These are phyloP conservation scores for Ifrita kowaldi DNA, from an alignment of 2,113 vertebrate genomes.

Conservation along the genomic window DNA sequence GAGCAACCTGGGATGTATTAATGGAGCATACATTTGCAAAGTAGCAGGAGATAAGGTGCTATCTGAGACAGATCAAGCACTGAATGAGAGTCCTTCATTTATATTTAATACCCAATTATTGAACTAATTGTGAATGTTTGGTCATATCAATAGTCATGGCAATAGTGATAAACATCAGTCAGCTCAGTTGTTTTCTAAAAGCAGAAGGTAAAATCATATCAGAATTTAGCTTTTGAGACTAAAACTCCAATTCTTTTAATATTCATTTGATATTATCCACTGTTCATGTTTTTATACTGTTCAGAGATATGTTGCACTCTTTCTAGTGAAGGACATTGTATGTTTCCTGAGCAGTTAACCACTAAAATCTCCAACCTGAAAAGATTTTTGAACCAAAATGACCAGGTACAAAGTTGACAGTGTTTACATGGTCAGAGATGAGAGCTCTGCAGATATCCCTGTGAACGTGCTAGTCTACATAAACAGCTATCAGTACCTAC, in stretches of 20 bases:
- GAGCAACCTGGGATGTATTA: background rate
- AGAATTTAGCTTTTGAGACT: background rate
- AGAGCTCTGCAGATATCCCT: background rate
- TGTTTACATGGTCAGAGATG: background rate
- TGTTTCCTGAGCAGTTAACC: accelerated
- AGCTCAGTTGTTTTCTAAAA: background rate
- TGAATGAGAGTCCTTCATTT: background rate
- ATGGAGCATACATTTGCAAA: background rate
- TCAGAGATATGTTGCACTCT: background rate
- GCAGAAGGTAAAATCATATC: background rate
- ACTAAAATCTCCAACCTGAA: background rate
- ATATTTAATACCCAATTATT: background rate
- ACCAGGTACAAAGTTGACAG: background rate
- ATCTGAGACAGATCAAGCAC: background rate
- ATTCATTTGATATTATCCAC: background rate
- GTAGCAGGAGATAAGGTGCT: background rate
- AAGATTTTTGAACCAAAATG: background rate
- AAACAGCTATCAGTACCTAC: background rate
- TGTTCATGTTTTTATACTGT: background rate
- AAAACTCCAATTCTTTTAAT: background rate
- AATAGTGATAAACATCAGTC: background rate
- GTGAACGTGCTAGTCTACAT: background rate
- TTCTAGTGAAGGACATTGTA: background rate
- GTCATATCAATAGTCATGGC: background rate
- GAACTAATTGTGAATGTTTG: background rate